Evolutionary conservation across 2,888 invertebrate genomes (phyloP).

Genomic region (Danaus chrysippus): DNA sequence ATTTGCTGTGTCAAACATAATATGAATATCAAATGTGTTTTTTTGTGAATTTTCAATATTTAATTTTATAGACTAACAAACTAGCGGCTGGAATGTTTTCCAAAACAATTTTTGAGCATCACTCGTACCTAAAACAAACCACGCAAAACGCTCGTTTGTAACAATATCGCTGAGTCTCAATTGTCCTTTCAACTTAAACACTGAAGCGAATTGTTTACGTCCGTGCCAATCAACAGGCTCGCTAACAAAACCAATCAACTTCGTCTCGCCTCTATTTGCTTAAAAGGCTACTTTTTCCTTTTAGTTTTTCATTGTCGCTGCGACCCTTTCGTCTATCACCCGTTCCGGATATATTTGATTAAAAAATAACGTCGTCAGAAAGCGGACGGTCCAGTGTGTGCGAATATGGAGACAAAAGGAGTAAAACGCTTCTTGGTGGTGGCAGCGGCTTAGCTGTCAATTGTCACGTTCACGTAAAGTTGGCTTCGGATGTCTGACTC

Average conservation of each 20-base stretch:
- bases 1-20: not conserved
- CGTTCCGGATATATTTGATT: constrained; percentile 79
- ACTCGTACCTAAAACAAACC: constrained; percentile 37
- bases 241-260: constrained; percentile 80
- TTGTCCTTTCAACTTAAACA: constrained; percentile 76
- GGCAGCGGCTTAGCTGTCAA: constrained; percentile 68
- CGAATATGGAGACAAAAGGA: constrained; percentile 65
- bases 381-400: constrained; percentile 53
- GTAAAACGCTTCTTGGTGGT: constrained; percentile 55
- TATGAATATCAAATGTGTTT: constrained; percentile 29
- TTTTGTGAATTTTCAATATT: constrained; percentile 15
- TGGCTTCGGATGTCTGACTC: constrained; percentile 40
- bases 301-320: constrained; percentile 72
- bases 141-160: constrained; percentile 41
- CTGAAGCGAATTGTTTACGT: constrained; percentile 73
- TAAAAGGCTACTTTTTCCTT: constrained; percentile 74
- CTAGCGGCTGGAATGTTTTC: constrained; percentile 34
- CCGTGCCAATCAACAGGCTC: constrained; percentile 76
- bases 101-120: constrained; percentile 38
- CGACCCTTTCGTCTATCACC: constrained; percentile 77
- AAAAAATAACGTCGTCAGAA: constrained; percentile 81
- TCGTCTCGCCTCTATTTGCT: constrained; percentile 79
- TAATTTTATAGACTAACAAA: constrained; percentile 24
- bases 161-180: constrained; percentile 60
- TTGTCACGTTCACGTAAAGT: constrained; percentile 63